phyloP scores from a whole-genome alignment of 2,888 invertebrate species.

The Drosophila paramelanica region DNA sequence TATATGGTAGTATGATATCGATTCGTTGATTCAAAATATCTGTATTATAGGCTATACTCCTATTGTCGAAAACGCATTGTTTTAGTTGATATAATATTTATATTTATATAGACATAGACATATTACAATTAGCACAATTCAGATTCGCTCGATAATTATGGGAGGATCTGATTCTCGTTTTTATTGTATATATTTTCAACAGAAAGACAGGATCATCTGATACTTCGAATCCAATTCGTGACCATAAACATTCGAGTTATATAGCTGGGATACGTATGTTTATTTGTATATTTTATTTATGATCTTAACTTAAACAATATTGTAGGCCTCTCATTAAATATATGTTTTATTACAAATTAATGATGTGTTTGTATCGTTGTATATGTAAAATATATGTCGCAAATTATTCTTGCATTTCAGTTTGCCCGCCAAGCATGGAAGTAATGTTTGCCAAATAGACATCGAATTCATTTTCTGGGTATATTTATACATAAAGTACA shows the following conservation, averaged over 20 bases:
- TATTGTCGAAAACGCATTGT: constrained; percentile 7
- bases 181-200: constrained; percentile 1
- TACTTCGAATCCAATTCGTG: background rate
- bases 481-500: constrained; percentile 12
- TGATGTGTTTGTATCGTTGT: constrained; percentile 18
- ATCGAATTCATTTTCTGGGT: constrained; percentile 9
- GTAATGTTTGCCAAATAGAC: constrained; percentile 15
- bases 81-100: background rate
- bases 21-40: constrained; percentile 18
- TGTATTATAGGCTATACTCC: constrained; percentile 1
- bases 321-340: constrained; percentile 23
- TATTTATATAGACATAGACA: constrained; percentile 1
- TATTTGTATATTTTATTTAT: constrained; percentile 2
- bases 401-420: constrained; percentile 16
- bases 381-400: constrained; percentile 17
- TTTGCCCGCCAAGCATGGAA: constrained; percentile 16
- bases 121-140: constrained; percentile 6
- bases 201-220: too few species aligned
- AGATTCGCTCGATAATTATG: background rate
- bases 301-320: constrained; percentile 19
- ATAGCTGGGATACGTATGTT: background rate
- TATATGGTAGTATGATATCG: constrained; percentile 10
- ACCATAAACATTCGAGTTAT: constrained; percentile 3
- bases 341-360: constrained; percentile 19
- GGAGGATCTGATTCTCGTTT: background rate